Conservation (phyloP, 2,113 vertebrate species). For the Scomber colias region DNA sequence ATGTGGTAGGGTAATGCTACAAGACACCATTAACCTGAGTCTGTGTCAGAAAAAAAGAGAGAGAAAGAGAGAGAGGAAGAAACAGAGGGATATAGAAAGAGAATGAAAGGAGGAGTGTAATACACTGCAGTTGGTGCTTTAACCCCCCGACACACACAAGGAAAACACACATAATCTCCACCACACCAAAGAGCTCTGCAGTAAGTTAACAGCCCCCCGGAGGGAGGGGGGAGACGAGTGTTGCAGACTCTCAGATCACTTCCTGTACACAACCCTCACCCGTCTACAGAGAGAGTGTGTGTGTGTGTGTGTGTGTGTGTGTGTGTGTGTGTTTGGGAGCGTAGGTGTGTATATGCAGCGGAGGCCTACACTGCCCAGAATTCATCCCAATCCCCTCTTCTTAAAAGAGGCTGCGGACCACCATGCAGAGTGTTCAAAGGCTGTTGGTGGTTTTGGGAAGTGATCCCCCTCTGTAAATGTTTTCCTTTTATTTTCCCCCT, state of each 20-base stretch:
- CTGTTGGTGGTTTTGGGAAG: constrained; percentile 66
- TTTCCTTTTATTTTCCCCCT: constrained; percentile 43
- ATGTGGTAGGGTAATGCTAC: constrained; percentile 61
- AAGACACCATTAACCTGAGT: constrained; percentile 76
- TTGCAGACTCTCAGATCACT: constrained; percentile 84
- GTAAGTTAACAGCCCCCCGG: constrained; percentile 86
- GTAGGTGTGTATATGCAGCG: not conserved
- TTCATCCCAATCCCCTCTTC: constrained; percentile 68
- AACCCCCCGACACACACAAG: constrained; percentile 19
- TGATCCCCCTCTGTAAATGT: constrained; percentile 62
- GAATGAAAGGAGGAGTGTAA: constrained; percentile 27
- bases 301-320: constrained; percentile 19
- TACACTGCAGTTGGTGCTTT: constrained; percentile 12
- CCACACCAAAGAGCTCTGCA: constrained; percentile 86
- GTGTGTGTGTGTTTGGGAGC: constrained; percentile 18
- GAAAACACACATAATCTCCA: constrained; percentile 53
- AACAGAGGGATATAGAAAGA: constrained; percentile 16
- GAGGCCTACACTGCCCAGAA: constrained; percentile 42
- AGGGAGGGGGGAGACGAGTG: constrained; percentile 53
- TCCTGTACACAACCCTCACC: constrained; percentile 64
- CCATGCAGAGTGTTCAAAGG: constrained; percentile 61
- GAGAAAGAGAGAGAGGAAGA: not conserved
- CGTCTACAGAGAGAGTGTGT: constrained; percentile 24
- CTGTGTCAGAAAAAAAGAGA: constrained; percentile 44
- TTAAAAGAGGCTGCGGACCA: constrained; percentile 69